These are phyloP conservation scores for Albula glossodonta DNA, from an alignment of 2,113 vertebrate genomes.

Conservation along the genomic window DNA sequence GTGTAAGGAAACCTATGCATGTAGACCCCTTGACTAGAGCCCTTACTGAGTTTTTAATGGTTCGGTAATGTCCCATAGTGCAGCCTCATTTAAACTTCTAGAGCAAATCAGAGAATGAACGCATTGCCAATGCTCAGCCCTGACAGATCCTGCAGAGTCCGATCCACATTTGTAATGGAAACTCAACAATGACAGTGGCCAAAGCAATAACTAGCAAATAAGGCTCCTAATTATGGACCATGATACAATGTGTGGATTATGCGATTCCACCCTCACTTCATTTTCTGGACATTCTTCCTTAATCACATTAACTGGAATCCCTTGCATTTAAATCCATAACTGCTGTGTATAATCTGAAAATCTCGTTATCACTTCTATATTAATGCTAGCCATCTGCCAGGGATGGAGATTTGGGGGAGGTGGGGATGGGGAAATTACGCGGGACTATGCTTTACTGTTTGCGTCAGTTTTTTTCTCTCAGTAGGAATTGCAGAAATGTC, in stretches of 20 bases:
- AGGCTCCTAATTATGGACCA: constrained; percentile 32
- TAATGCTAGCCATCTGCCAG: constrained; percentile 74
- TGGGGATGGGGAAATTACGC: constrained; percentile 32
- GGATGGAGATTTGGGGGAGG: constrained; percentile 37
- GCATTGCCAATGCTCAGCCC: not conserved
- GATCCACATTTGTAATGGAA: not conserved
- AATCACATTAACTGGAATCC: constrained; percentile 72
- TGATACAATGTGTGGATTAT: constrained; percentile 7
- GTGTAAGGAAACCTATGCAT: not conserved
- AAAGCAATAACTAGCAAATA: constrained; percentile 54
- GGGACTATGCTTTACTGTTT: constrained; percentile 31
- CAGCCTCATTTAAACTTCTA: not conserved
- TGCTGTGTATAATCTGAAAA: constrained; percentile 71
- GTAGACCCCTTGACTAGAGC: not conserved
- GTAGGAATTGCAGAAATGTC: not conserved
- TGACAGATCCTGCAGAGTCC: not conserved
- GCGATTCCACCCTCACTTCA: constrained; percentile 48
- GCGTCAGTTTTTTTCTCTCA: constrained; percentile 42
- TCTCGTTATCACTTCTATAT: constrained; percentile 73
- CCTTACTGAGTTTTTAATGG: not conserved
- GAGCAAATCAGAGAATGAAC: not conserved
- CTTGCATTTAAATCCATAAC: constrained; percentile 73
- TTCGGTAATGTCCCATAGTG: not conserved
- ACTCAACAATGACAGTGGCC: constrained; percentile 45
- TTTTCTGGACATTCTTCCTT: constrained; percentile 63